phyloP scores from a whole-genome alignment of 2,888 invertebrate genomes.

The Oscheius sp. region DNA sequence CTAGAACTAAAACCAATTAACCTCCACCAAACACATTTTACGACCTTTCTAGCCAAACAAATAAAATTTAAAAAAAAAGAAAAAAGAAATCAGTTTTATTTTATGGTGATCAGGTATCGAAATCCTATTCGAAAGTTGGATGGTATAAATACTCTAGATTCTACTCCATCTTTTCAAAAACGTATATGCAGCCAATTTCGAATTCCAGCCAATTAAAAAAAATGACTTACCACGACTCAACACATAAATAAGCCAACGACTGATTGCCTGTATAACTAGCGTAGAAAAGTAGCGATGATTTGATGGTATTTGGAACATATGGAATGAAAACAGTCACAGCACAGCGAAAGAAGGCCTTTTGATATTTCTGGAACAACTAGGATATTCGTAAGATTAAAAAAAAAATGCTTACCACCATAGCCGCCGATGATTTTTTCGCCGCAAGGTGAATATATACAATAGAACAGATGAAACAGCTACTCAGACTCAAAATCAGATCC shows the following conservation, averaged over 20 bases:
- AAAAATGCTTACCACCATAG: neutral
- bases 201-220: too few species aligned
- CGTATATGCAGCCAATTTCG: too few species aligned
- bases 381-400: too few species aligned
- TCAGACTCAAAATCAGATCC: neutral
- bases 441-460: conserved; percentile 5
- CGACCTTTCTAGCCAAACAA: neutral
- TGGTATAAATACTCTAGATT: neutral
- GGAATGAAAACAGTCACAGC: conserved; percentile 8
- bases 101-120: too few species aligned
- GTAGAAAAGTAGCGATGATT: conserved; percentile 1
- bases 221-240: conserved; percentile 18
- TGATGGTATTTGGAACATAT: conserved; percentile 10
- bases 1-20: too few species aligned
- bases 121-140: too few species aligned
- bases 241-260: neutral
- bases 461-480: conserved; percentile 1
- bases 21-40: too few species aligned
- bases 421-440: neutral
- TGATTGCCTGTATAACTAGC: neutral
- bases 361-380: conserved; percentile 1
- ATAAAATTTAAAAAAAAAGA: too few species aligned
- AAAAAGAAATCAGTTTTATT: too few species aligned
- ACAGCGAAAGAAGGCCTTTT: neutral
- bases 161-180: neutral